A percentile compares a stretch with the other conserved stretches of the same genome.
These are phyloP conservation scores for Poeciliopsis infans DNA, from an alignment of 2,797 vertebrate genomes.

Conservation along the genomic window DNA sequence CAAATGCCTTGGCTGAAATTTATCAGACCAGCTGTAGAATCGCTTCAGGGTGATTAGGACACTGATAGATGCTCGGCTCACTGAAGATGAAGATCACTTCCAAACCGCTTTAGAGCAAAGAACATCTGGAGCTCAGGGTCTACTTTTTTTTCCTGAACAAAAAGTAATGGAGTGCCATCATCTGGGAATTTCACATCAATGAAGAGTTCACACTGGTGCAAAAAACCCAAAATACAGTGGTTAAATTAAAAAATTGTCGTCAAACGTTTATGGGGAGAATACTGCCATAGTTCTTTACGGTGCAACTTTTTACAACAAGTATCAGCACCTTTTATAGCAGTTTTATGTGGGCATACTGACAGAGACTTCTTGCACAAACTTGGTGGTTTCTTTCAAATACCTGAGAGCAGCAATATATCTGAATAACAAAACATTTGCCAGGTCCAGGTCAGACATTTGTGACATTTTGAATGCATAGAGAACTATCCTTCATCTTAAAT, in stretches of 20 bases:
- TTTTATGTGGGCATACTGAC: not conserved
- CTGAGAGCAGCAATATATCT: not conserved
- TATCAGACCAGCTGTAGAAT: conserved; percentile 71
- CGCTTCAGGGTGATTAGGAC: conserved; percentile 74
- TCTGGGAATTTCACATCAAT: conserved; percentile 8
- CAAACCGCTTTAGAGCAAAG: conserved; percentile 32
- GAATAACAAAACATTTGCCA: not conserved
- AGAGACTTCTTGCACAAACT: not conserved
- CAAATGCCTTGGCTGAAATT: conserved; percentile 69
- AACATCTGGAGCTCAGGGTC: conserved; percentile 27
- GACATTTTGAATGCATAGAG: not conserved
- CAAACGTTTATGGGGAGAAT: not conserved
- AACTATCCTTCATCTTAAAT: not conserved
- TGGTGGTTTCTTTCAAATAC: not conserved
- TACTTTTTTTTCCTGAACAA: conserved; percentile 14
- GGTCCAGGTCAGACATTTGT: not conserved
- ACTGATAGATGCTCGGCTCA: conserved; percentile 56
- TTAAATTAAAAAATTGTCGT: not conserved
- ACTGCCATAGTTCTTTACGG: not conserved
- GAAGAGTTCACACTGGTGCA: not conserved
- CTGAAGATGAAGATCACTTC: conserved; percentile 57
- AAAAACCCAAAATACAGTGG: not conserved
- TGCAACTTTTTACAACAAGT: not conserved
- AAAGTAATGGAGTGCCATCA: conserved; percentile 11
- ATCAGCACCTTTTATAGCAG: not conserved